Evolutionary conservation across 2,113 vertebrate species (phyloP).

Genomic region (Tapirus terrestris): DNA sequence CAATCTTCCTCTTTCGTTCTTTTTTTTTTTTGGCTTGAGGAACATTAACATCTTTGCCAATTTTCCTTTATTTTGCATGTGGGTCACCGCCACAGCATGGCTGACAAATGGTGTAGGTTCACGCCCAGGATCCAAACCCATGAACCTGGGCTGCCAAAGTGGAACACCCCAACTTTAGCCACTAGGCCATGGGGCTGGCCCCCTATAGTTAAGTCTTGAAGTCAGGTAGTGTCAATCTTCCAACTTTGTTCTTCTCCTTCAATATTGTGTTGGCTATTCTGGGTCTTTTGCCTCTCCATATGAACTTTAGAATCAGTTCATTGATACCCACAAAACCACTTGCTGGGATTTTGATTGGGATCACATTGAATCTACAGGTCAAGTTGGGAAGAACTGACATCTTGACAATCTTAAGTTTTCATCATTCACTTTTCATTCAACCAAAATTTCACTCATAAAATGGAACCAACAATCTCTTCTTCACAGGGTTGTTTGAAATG

Average conservation of each 20-base stretch:
- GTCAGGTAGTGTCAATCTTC: not conserved
- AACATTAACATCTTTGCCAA: too few relatives aligned
- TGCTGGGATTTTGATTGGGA: not conserved
- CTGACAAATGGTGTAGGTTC: too few relatives aligned
- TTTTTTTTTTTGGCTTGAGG: too few relatives aligned
- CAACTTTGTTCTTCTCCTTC: slow-evolving; percentile 9
- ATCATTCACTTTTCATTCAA: not conserved
- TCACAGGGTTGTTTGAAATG: not conserved
- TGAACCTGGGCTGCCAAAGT: too few relatives aligned
- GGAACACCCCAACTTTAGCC: too few relatives aligned
- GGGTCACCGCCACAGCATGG: too few relatives aligned
- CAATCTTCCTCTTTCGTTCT: too few relatives aligned
- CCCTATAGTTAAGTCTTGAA: not conserved
- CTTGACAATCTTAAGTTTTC: not conserved
- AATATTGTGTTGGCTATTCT: not conserved
- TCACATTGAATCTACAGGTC: not conserved
- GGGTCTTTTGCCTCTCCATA: not conserved
- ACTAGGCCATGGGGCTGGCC: too few relatives aligned
- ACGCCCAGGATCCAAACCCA: too few relatives aligned
- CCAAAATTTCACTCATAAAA: slow-evolving; percentile 13
- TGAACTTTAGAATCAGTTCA: not conserved
- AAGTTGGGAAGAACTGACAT: slow-evolving; percentile 10
- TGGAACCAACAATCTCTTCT: not conserved
- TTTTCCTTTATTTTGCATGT: too few relatives aligned
- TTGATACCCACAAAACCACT: not conserved